Evolutionary conservation across 2,888 invertebrate genomes (phyloP).

Genomic region (Leptothorax acervorum): DNA sequence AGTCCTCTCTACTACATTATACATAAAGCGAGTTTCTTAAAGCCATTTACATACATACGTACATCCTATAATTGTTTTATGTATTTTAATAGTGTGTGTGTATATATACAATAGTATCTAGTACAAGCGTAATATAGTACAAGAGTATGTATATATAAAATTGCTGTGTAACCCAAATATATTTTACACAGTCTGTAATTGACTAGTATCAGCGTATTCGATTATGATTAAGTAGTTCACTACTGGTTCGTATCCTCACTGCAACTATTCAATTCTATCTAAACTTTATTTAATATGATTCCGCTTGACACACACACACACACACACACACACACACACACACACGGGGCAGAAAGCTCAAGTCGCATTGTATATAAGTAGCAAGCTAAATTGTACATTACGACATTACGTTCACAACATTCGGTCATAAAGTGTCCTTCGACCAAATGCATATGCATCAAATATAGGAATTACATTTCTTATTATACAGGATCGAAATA

Average conservation of each 20-base stretch:
- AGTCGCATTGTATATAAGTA: not conserved
- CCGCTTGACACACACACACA: not conserved
- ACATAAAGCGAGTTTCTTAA: not conserved
- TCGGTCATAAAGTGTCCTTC: not conserved
- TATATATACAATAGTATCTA: constrained; percentile 18
- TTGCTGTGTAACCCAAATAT: constrained; percentile 26
- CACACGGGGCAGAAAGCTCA: not conserved
- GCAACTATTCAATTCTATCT: not conserved
- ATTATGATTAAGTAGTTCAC: not conserved
- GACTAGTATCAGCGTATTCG: constrained; percentile 67
- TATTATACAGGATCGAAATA: not conserved
- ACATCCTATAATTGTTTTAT: constrained; percentile 28
- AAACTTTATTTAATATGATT: not conserved
- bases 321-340: too few species aligned
- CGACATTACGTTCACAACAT: not conserved
- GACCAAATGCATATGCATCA: constrained; percentile 7
- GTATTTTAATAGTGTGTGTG: constrained; percentile 36
- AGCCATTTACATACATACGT: not conserved
- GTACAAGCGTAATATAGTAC: constrained; percentile 40
- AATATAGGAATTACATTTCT: constrained; percentile 21
- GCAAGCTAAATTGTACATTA: not conserved
- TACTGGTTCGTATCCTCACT: not conserved
- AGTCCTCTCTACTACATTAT: not conserved
- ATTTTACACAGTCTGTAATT: constrained; percentile 54
- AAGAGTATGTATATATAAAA: constrained; percentile 57